These are phyloP conservation scores for Meteorus cinctellus DNA, from an alignment of 2,888 invertebrate genomes.

Conservation along the genomic window DNA sequence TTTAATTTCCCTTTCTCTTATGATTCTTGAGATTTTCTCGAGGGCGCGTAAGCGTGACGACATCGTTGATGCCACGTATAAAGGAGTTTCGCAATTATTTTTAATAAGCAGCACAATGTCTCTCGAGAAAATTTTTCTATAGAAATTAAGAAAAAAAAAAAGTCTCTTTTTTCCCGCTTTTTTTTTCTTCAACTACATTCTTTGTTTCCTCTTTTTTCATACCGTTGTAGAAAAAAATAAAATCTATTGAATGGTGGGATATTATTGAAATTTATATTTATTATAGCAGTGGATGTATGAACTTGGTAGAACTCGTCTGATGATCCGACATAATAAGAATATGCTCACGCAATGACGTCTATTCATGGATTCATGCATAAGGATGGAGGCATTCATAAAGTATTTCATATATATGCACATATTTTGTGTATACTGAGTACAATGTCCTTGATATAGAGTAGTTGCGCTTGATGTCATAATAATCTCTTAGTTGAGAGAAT, in stretches of 20 bases:
- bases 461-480: background rate
- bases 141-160: background rate
- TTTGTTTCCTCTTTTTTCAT: background rate
- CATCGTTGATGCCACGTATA: background rate
- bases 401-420: background rate
- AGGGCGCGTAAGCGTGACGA: conserved; percentile 10
- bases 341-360: background rate
- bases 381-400: background rate
- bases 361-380: background rate
- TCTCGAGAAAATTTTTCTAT: background rate
- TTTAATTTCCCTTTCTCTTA: conserved; percentile 21
- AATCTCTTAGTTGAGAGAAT: background rate
- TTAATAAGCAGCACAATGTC: conserved; percentile 21
- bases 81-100: conserved; percentile 16
- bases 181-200: background rate
- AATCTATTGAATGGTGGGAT: background rate
- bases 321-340: background rate
- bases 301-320: background rate
- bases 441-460: background rate
- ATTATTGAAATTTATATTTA: background rate
- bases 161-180: background rate
- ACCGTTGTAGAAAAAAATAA: background rate
- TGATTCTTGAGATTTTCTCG: conserved; percentile 13
- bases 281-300: background rate
- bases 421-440: background rate